These are phyloP conservation scores for Phrynocephalus guinanensis DNA, from an alignment of 2,797 vertebrate species.

Conservation along the genomic window DNA sequence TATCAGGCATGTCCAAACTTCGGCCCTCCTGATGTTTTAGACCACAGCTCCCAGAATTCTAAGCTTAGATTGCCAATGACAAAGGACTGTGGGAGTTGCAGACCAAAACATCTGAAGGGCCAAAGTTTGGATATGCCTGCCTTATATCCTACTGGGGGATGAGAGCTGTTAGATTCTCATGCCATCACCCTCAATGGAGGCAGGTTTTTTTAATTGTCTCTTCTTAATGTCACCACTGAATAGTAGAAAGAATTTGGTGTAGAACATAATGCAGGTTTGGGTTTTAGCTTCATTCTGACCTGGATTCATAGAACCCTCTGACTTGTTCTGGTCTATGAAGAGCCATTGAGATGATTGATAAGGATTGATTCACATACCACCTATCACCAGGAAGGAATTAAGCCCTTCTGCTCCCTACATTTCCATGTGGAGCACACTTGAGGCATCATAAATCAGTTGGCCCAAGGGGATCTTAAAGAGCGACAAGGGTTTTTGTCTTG, in stretches of 20 bases:
- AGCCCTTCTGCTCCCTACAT: conserved; percentile 41
- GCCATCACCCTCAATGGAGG: background rate
- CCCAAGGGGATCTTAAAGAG: conserved; percentile 52
- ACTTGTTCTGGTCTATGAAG: background rate
- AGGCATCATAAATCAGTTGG: conserved; percentile 39
- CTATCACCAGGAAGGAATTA: conserved; percentile 12
- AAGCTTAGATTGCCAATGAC: no score
- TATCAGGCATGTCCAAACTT: no score
- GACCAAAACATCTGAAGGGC: no score
- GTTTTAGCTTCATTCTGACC: background rate
- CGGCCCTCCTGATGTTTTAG: no score
- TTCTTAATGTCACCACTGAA: background rate
- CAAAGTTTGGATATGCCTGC: no score
- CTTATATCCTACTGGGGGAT: no score
- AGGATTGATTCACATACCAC: conserved; percentile 6
- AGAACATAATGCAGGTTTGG: background rate
- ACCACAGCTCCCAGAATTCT: no score
- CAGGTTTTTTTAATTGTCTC: background rate
- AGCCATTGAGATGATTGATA: conserved; percentile 57
- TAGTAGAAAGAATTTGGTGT: background rate
- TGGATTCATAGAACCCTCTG: background rate
- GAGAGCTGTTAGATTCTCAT: background rate
- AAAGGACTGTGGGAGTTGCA: no score
- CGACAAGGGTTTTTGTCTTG: conserved; percentile 40
- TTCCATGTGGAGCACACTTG: conserved; percentile 57